Conservation (phyloP, 2,113 vertebrate genomes). For the Cacatua alba region DNA sequence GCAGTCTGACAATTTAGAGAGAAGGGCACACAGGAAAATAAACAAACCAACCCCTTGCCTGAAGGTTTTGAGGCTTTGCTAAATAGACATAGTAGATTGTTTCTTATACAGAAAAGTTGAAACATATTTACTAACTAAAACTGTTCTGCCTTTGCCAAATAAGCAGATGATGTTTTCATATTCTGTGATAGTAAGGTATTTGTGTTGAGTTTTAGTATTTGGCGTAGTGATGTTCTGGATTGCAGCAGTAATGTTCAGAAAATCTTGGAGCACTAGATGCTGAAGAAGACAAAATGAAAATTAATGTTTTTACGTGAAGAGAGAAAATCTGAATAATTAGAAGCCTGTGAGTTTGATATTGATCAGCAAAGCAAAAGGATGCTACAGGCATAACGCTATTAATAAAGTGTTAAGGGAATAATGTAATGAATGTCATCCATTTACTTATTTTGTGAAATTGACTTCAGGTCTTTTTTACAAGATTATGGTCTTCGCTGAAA, state of each 20-base stretch:
- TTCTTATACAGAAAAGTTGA: neutral
- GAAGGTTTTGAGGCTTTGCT: neutral
- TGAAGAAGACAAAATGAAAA: neutral
- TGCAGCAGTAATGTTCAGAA: neutral
- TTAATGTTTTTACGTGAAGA: neutral
- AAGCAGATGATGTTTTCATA: neutral
- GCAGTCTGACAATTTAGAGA: neutral
- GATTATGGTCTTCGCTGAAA: neutral
- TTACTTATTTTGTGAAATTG: neutral
- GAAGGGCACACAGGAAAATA: neutral
- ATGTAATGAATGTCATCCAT: neutral
- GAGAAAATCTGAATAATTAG: neutral
- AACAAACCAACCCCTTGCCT: fast-evolving
- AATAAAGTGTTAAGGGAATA: neutral
- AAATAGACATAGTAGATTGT: neutral
- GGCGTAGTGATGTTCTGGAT: neutral
- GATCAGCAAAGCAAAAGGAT: neutral
- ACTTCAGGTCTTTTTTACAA: neutral
- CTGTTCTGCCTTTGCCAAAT: neutral
- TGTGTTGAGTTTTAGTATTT: neutral
- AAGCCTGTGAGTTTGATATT: neutral
- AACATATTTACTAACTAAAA: neutral
- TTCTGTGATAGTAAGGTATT: neutral
- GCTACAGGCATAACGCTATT: neutral
- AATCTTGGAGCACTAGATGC: neutral